These are phyloP conservation scores for Rhea americana DNA, from an alignment of 2,113 vertebrate genomes.

Conservation along the genomic window DNA sequence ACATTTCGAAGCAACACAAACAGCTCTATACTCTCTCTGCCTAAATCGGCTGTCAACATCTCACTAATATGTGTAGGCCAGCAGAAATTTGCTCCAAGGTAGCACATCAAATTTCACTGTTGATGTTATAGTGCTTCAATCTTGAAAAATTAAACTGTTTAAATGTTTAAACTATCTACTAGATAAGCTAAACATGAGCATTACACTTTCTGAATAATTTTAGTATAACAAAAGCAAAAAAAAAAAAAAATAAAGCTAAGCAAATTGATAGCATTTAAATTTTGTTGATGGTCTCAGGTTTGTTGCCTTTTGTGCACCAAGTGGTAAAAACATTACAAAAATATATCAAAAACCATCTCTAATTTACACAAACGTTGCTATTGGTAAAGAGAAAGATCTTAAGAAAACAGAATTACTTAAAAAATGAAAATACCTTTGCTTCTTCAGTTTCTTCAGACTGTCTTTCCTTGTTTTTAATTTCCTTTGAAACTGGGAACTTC, in stretches of 20 bases:
- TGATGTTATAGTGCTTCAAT: background rate
- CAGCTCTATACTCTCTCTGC: rapidly evolving
- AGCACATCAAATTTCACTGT: background rate
- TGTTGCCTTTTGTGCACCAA: background rate
- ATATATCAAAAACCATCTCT: background rate
- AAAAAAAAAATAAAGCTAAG: background rate
- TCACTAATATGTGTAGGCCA: rapidly evolving
- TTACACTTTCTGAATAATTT: background rate
- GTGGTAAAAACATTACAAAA: background rate
- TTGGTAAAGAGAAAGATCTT: background rate
- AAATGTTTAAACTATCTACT: background rate
- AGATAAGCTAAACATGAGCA: background rate
- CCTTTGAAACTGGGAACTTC: background rate
- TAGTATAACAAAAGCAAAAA: background rate
- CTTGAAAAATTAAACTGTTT: background rate
- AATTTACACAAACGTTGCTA: background rate
- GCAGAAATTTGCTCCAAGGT: background rate
- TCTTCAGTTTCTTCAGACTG: background rate
- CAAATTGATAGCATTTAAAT: background rate
- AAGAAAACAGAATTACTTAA: background rate
- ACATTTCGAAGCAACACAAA: background rate
- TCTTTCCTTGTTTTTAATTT: background rate
- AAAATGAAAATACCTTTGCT: conserved; percentile 21
- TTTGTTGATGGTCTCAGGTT: background rate
- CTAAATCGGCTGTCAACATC: background rate